phyloP scores from a whole-genome alignment of 1,140 invertebrate genomes.

The Hormaphis cornu region DNA sequence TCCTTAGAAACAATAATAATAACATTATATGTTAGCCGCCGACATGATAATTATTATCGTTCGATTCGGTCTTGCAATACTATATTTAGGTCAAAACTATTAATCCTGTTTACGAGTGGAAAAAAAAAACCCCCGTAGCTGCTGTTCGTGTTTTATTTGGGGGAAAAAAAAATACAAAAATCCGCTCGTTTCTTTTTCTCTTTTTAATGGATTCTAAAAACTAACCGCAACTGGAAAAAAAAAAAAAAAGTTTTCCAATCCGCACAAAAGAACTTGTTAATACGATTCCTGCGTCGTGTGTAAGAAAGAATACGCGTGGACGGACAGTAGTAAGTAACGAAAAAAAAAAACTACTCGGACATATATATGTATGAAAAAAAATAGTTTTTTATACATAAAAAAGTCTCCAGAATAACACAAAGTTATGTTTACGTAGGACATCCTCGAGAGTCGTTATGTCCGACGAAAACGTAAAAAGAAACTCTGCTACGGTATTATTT shows the following conservation, averaged over 20 bases:
- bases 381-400: not conserved
- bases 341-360: not conserved
- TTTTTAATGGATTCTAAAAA: constrained; percentile 22
- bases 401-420: not conserved
- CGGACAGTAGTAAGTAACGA: not conserved
- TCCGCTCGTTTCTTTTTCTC: not conserved
- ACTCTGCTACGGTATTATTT: no score
- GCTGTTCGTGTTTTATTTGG: not conserved
- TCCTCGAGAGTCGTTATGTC: no score
- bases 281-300: not conserved
- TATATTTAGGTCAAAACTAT: constrained; percentile 23
- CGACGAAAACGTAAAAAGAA: no score
- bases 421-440: no score
- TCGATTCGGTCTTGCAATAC: not conserved
- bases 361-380: not conserved
- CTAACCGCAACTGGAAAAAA: constrained; percentile 9
- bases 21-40: not conserved
- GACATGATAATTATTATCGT: not conserved
- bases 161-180: not conserved
- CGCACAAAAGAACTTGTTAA: constrained; percentile 29
- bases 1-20: no score
- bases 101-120: constrained; percentile 9
- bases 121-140: not conserved
- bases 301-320: no score
- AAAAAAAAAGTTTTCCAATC: constrained; percentile 23